Base-by-base conservation (phyloP, 2,888 invertebrate species). In the Coelogynopora nodosa region DNA sequence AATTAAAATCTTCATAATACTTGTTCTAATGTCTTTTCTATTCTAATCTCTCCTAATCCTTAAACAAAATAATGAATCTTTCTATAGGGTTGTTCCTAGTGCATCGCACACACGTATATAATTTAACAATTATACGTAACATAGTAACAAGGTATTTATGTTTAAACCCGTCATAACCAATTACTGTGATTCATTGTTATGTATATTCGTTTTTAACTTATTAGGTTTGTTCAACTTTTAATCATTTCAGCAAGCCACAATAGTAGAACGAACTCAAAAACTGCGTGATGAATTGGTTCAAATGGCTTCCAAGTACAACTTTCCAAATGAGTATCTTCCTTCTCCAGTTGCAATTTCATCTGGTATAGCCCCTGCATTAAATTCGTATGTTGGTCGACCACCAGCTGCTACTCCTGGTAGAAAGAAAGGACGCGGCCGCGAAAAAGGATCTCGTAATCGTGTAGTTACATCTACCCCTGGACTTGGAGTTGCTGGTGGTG, bases 221-320 rank as follows among this genome's bases (percentile, higher is more conserved):
- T n/a, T n/a, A n/a, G n/a, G n/a, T n/a, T n/a, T n/a, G n/a, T n/a
- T n/a, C n/a, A n/a, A n/a, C n/a, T n/a, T n/a, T n/a, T n/a, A n/a
- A n/a, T n/a, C n/a, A n/a, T 74, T 74, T n/a, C 23, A 74, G 74
- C 74, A 74, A 74, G 74, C 74, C 23, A 23, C 74, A 26, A 74
- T 74, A 74, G 74, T 74, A 23, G 74, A 74, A 74, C 74, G 74
- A 74, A 74, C 74, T n/a, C 74, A 74, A 74, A 74, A 26, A 26
- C 27, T 74, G 74, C 74, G 74, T 2, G 74, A 74, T 74, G 74
- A 74, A 74, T 26, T 74, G 23, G 74, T 74, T 23, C 74, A 74
- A 23, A 74, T 74, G 74, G 74, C 74, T n/a, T 74, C 74, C 23
- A 74, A 74, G 23, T 74, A 23, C 74, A 74, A 74, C 27, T 74